Evolutionary conservation across 2,888 invertebrate genomes (phyloP), one percentile per base, ranked within the genome.

Genomic region (Galerucella calmariensis): DNA sequence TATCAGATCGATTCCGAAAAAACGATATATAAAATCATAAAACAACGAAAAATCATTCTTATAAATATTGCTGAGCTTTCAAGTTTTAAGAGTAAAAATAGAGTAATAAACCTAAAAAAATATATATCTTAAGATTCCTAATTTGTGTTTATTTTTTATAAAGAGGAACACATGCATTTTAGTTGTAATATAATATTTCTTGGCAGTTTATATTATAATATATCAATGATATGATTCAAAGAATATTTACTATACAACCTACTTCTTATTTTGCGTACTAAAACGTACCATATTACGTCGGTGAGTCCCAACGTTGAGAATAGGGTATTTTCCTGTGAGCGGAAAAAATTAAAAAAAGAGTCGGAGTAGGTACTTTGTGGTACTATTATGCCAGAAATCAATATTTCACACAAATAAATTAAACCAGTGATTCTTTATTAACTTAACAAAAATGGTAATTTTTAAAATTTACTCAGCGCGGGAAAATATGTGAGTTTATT

Each of bases 181-280:
- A n/a, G 5, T 56, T 56, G 20, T 74, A 74, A 75, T 58, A 71
- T 74, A 74, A 75, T 58, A 71, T 59, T 72, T 76, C 80, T 83
- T 83, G 83, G 83, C 83, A 83, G 83, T 82, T 77, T 70, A 77
- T 70, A 79, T 67, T 78, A 80, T 78, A 83, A 83, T 82, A 83
- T 82, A 79, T 81, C 77, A 72, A 81, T 78, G 82, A 82, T 82
- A 82, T 82, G 82, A 79, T 66, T 71, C 35, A 78, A 76, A 67
- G 74, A 75, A 76, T 76, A 75, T 73, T 77, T 74, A 72, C 75
- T 74, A 74, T 79, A 79, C 80, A 79, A 76, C 78, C 76, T 73
- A 73, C 66, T 73, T 68, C 56, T 10, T 14, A 4, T 51, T 35
- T 41, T 9, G 35, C 0, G 35, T 41, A 41, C 35, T 41, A 41